phyloP scores from a whole-genome alignment of 1,140 invertebrate species.

The Leptopilina clavipes region DNA sequence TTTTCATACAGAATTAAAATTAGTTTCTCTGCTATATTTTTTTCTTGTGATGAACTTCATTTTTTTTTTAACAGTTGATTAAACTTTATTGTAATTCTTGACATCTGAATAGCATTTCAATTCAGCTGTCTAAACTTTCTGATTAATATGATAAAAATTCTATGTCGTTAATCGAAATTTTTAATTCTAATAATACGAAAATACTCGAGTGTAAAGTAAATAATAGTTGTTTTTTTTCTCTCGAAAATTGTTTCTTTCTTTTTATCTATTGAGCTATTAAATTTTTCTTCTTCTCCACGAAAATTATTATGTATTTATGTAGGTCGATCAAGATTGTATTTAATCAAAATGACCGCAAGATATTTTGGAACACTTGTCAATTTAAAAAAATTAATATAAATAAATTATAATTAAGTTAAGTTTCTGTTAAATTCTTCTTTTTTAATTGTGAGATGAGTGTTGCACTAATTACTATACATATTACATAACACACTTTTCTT shows the following conservation, averaged over 20 bases:
- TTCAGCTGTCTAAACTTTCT: background rate
- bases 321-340: background rate
- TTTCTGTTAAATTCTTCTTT: too few relatives aligned
- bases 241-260: too few relatives aligned
- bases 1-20: too few relatives aligned
- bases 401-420: too few relatives aligned
- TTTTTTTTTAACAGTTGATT: background rate
- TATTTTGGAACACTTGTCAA: slow-evolving; percentile 37
- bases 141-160: background rate
- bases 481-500: too few relatives aligned
- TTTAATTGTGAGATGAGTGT: too few relatives aligned
- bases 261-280: too few relatives aligned
- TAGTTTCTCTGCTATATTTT: background rate
- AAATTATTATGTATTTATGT: background rate
- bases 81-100: background rate
- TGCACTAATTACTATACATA: too few relatives aligned
- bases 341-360: slow-evolving; percentile 35
- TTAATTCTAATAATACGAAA: background rate
- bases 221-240: too few relatives aligned
- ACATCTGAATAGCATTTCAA: background rate
- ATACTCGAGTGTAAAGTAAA: too few relatives aligned
- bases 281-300: too few relatives aligned
- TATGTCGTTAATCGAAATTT: background rate
- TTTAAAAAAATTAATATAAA: slow-evolving; percentile 6
- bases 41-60: background rate